These are phyloP conservation scores for Cheilosia vernalis DNA, from an alignment of 2,888 invertebrate species.

Conservation along the genomic window DNA sequence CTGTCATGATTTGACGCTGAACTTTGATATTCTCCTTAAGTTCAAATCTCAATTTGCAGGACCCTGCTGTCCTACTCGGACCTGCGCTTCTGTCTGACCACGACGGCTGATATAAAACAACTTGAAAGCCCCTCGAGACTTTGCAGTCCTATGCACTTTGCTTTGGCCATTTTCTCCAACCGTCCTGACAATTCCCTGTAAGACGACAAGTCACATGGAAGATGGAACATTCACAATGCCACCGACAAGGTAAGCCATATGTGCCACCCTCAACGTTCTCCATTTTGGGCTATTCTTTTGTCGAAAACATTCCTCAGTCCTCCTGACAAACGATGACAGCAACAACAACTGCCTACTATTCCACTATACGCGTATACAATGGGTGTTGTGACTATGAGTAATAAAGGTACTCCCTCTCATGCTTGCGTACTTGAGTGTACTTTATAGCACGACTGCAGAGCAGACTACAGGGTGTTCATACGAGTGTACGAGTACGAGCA, in stretches of 20 bases:
- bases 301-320: neutral
- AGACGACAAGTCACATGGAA: too few relatives aligned
- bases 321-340: neutral
- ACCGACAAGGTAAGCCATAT: neutral
- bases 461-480: constrained; percentile 48
- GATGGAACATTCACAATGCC: neutral
- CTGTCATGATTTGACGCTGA: too few relatives aligned
- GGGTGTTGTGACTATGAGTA: neutral
- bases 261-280: neutral
- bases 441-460: constrained; percentile 30
- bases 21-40: too few relatives aligned
- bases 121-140: too few relatives aligned
- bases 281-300: neutral
- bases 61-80: too few relatives aligned
- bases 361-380: neutral
- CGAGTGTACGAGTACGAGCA: neutral
- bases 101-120: too few relatives aligned
- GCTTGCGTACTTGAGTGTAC: constrained; percentile 19
- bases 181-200: too few relatives aligned
- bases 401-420: constrained; percentile 7
- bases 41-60: too few relatives aligned
- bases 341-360: constrained; percentile 1
- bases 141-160: too few relatives aligned
- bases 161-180: too few relatives aligned
- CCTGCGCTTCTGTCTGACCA: too few relatives aligned